These are phyloP conservation scores for Hipparchia semele DNA, from an alignment of 2,888 invertebrate genomes.

Conservation along the genomic window DNA sequence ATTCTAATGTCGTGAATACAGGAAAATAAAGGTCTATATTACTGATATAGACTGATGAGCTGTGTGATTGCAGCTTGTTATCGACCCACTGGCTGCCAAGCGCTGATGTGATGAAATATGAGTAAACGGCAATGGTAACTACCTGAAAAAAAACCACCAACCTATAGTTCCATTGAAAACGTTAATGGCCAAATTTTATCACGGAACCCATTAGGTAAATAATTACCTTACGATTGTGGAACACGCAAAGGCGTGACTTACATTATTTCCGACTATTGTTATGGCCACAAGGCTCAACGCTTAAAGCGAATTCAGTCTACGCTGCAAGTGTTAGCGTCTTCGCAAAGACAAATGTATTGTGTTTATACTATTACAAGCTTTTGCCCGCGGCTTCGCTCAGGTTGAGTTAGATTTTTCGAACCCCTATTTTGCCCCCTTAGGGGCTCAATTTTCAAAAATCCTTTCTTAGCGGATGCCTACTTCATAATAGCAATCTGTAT, in stretches of 20 bases:
- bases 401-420: no score
- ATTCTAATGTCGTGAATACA: conserved; percentile 94
- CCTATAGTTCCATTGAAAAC: conserved; percentile 8
- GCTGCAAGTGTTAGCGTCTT: no score
- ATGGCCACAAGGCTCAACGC: no score
- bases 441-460: no score
- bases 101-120: conserved; percentile 94
- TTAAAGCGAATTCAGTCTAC: no score
- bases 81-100: conserved; percentile 95
- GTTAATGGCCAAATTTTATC: conserved; percentile 19
- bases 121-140: conserved; percentile 96
- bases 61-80: conserved; percentile 66
- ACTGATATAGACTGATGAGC: conserved; percentile 68
- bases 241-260: conserved; percentile 33
- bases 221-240: conserved; percentile 15
- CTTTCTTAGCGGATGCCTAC: no score
- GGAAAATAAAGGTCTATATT: conserved; percentile 94
- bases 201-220: conserved; percentile 20
- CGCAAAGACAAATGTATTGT: no score
- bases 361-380: no score
- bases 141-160: conserved; percentile 77
- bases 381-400: no score
- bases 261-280: neutral
- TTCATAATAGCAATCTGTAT: no score
- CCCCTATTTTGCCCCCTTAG: no score